These are phyloP conservation scores for Poecile montanus DNA, from an alignment of 2,797 vertebrate species.

Conservation along the genomic window DNA sequence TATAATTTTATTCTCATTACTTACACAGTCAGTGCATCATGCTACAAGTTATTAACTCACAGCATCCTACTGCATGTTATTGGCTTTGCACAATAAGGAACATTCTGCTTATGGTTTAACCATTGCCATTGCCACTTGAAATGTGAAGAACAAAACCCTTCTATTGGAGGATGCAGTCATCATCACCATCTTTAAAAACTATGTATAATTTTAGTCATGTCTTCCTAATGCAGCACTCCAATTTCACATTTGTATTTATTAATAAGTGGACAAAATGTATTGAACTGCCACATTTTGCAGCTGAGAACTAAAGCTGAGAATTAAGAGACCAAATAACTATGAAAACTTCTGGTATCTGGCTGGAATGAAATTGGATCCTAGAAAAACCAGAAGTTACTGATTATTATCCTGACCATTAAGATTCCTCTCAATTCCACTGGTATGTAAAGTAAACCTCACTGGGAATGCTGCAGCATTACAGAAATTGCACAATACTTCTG, in stretches of 20 bases:
- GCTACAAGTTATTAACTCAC: not conserved
- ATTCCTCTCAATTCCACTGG: not conserved
- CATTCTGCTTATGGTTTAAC: conserved; percentile 11
- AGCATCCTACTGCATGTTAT: not conserved
- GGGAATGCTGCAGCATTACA: not conserved
- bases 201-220: not conserved
- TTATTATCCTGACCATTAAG: not conserved
- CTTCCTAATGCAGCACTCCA: not conserved
- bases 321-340: not conserved
- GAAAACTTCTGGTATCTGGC: not conserved
- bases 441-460: not conserved
- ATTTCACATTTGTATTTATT: not conserved
- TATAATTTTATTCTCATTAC: conserved; percentile 31
- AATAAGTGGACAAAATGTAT: not conserved
- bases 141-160: not conserved
- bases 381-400: not conserved
- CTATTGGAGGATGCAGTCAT: conserved; percentile 3
- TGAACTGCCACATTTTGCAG: not conserved
- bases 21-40: not conserved
- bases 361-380: not conserved
- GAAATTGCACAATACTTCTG: not conserved
- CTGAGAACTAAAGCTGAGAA: not conserved
- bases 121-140: not conserved
- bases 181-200: not conserved
- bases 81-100: conserved; percentile 32